Conservation (phyloP, 2,888 invertebrate genomes). For the Perizoma affinitatum region DNA sequence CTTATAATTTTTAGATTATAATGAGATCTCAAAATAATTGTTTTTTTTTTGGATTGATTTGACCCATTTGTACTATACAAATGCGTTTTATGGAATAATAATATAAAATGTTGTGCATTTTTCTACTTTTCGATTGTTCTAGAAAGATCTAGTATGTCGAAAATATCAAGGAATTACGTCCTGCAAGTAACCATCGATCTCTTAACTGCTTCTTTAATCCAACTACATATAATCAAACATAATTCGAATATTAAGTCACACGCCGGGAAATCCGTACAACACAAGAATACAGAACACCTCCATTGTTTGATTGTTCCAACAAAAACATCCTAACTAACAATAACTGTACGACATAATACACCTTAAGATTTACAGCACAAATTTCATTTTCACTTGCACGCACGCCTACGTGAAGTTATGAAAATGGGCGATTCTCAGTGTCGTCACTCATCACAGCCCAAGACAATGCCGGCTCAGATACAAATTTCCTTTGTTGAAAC, state of each 20-base stretch:
- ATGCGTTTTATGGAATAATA: no score
- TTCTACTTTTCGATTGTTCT: no score
- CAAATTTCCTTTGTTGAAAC: constrained; percentile 66
- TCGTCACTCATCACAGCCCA: constrained; percentile 38
- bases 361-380: constrained; percentile 43
- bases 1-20: no score
- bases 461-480: constrained; percentile 68
- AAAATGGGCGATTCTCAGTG: constrained; percentile 47
- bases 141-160: no score
- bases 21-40: no score
- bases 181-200: no score
- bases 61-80: no score
- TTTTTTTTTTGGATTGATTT: no score
- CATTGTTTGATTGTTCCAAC: constrained; percentile 50
- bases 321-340: constrained; percentile 40
- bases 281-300: constrained; percentile 63
- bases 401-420: constrained; percentile 53
- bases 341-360: constrained; percentile 40
- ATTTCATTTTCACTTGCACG: constrained; percentile 46
- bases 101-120: no score
- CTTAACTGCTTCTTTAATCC: neutral
- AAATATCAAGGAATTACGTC: no score
- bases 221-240: constrained; percentile 28
- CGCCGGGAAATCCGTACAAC: constrained; percentile 66
- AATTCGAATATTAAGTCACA: constrained; percentile 67